Evolutionary conservation across 1,140 invertebrate genomes (phyloP).

Genomic region (Propsilocerus akamusi): DNA sequence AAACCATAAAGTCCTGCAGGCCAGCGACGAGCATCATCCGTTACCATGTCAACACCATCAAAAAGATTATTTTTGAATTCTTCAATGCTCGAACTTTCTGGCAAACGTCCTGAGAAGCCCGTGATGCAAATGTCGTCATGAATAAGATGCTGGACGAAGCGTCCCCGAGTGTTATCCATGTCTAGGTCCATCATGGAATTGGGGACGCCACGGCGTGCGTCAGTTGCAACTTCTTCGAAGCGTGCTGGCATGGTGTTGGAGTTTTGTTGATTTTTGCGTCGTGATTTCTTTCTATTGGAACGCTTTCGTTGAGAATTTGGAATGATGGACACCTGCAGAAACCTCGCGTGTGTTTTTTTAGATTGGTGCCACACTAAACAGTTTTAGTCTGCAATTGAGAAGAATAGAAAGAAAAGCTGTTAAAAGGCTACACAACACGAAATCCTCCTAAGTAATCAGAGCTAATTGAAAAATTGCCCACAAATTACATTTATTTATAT

Average conservation of each 20-base stretch:
- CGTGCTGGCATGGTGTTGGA: constrained; percentile 20
- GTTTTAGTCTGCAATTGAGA: too few relatives aligned
- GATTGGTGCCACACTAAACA: too few relatives aligned
- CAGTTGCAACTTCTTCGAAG: constrained; percentile 21
- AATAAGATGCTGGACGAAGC: constrained; percentile 10
- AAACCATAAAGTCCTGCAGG: constrained; percentile 54
- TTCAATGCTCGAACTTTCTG: constrained; percentile 69
- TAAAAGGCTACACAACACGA: too few relatives aligned
- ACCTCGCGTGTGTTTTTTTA: too few relatives aligned
- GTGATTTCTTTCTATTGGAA: background rate
- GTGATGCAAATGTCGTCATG: constrained; percentile 69
- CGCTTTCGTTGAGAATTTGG: background rate
- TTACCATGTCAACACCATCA: constrained; percentile 72
- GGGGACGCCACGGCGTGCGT: constrained; percentile 12
- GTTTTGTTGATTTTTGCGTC: constrained; percentile 1
- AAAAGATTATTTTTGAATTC: constrained; percentile 79
- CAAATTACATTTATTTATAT: too few relatives aligned
- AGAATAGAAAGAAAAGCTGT: too few relatives aligned
- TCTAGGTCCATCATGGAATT: constrained; percentile 17
- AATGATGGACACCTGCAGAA: background rate
- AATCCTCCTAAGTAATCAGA: too few relatives aligned
- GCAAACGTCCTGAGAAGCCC: constrained; percentile 77
- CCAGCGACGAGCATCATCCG: constrained; percentile 71
- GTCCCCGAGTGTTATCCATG: constrained; percentile 10
- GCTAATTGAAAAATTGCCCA: too few relatives aligned